Percentiles rank a stretch among this genome's conserved stretches.
Evolutionary conservation across 2,113 vertebrate genomes (phyloP).

Genomic region (Poeciliopsis occidentalis): DNA sequence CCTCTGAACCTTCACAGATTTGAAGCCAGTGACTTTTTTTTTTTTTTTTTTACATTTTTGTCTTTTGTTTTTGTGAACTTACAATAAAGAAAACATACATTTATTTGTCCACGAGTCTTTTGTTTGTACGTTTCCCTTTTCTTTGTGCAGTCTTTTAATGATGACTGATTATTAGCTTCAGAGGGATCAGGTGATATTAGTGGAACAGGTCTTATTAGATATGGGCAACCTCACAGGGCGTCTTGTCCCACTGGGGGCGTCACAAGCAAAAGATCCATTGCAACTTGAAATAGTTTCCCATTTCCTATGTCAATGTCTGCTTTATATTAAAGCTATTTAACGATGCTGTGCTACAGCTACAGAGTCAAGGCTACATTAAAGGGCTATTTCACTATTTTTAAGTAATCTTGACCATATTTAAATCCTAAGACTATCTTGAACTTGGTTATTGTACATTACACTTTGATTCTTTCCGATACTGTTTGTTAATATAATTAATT

Average conservation of each 20-base stretch:
- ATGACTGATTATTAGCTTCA: background rate
- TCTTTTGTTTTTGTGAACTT: background rate
- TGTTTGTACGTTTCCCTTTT: background rate
- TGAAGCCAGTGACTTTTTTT: background rate
- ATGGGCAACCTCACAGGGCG: background rate
- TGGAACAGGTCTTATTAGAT: background rate
- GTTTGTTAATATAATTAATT: background rate
- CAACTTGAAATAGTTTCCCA: background rate
- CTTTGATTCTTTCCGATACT: background rate
- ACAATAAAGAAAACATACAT: constrained; percentile 4
- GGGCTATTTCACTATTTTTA: background rate
- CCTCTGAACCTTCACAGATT: constrained; percentile 33
- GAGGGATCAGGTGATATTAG: background rate
- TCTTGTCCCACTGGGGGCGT: background rate
- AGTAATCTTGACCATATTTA: background rate
- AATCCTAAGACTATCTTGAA: background rate
- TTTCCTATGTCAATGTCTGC: background rate
- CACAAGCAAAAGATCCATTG: background rate
- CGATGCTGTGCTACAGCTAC: background rate
- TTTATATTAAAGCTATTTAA: background rate
- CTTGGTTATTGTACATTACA: background rate
- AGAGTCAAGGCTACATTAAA: background rate
- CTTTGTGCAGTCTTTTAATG: background rate
- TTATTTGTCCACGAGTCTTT: constrained; percentile 18
- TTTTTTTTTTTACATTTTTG: background rate